Conservation (phyloP, 2,113 vertebrate species). For the Octodon degus region DNA sequence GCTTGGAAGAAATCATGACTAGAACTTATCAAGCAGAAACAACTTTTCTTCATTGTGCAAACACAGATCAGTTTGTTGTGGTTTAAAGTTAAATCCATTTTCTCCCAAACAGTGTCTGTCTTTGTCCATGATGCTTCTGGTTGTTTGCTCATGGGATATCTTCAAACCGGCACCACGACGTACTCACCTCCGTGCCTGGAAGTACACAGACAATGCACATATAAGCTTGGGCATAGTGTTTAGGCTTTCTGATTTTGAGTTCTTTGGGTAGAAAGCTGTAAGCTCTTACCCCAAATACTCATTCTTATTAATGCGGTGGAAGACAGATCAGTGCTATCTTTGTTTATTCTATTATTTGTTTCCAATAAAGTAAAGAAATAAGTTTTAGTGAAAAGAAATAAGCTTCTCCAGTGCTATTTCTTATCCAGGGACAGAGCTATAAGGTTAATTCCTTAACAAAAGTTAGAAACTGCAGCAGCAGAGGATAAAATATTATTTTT, state of each 20-base stretch:
- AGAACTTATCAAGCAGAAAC: not conserved
- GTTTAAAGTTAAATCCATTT: not conserved
- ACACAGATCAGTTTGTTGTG: not conserved
- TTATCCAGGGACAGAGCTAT: not conserved
- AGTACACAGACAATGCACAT: not conserved
- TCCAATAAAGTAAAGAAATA: not conserved
- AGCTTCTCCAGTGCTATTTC: not conserved
- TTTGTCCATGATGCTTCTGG: not conserved
- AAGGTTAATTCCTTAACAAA: slow-evolving; percentile 47
- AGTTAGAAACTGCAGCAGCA: slow-evolving; percentile 29
- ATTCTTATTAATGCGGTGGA: not conserved
- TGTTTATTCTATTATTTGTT: slow-evolving; percentile 40
- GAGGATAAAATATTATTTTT: slow-evolving; percentile 51
- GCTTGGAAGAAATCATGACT: not conserved
- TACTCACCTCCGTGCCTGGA: not conserved
- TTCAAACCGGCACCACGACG: not conserved
- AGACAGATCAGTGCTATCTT: not conserved
- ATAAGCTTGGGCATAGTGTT: not conserved
- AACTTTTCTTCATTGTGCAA: not conserved
- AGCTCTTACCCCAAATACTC: not conserved
- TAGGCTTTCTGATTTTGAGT: not conserved
- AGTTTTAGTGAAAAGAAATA: not conserved
- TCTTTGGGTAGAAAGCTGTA: not conserved
- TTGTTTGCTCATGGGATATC: not conserved
- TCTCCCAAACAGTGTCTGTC: not conserved